A percentile compares a stretch with the other conserved stretches of the same genome.
Evolutionary conservation across 2,797 vertebrate genomes (phyloP).

Genomic region (Myotis findleyi): DNA sequence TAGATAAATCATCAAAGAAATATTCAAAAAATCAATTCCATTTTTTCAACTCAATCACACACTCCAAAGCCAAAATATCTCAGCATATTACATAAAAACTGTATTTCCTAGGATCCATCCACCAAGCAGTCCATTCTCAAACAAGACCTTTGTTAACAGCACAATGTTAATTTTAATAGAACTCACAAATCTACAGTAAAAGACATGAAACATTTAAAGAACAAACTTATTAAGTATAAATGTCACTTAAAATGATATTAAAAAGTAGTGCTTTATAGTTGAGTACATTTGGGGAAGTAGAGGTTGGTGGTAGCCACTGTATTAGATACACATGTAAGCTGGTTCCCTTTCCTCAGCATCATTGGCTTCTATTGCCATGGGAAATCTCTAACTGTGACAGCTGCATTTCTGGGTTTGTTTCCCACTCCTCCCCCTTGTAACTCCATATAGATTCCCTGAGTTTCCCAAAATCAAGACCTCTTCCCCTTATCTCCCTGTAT

Average conservation of each 20-base stretch:
- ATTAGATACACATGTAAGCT: not conserved
- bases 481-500: not conserved
- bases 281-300: not conserved
- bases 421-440: not conserved
- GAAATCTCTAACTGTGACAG: not conserved
- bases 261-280: not conserved
- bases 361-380: not conserved
- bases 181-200: not conserved
- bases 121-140: not conserved
- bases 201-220: not conserved
- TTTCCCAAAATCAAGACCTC: not conserved
- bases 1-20: not conserved
- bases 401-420: not conserved
- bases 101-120: not conserved
- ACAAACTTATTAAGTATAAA: not conserved
- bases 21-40: not conserved
- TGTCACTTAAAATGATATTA: not conserved
- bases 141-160: not conserved
- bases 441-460: not conserved
- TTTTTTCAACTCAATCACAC: not conserved
- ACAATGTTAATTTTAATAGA: conserved; percentile 24
- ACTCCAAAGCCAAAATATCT: not conserved
- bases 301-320: not conserved
- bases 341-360: not conserved
- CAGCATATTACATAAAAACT: not conserved